Percentiles rank a stretch among this genome's conserved stretches.
Conservation (phyloP, 2,113 vertebrate species). For the Stictonetta naevosa region DNA sequence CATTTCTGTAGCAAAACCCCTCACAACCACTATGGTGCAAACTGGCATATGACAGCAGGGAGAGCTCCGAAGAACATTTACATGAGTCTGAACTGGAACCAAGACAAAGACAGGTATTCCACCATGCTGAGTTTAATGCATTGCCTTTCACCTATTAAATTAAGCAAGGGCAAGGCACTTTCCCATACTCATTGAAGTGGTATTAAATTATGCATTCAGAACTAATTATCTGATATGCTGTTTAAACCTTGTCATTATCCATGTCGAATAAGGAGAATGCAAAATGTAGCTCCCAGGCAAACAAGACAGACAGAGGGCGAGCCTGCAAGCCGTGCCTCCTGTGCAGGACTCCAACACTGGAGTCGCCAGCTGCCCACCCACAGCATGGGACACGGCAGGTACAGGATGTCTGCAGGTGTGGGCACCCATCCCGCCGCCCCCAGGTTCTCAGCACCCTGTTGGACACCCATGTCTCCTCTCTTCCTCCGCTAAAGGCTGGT, state of each 20-base stretch:
- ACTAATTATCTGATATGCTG: background rate
- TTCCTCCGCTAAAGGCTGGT: background rate
- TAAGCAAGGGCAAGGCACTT: background rate
- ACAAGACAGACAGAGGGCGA: background rate
- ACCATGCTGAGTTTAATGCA: background rate
- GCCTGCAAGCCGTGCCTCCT: background rate
- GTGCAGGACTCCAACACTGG: background rate
- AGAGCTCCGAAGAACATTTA: background rate
- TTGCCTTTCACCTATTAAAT: background rate
- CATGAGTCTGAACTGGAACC: background rate
- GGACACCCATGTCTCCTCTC: too few species aligned
- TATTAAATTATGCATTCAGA: constrained; percentile 20
- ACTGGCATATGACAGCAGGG: background rate
- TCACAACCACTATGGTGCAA: background rate
- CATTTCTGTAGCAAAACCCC: background rate
- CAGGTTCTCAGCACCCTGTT: background rate
- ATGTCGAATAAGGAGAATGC: background rate
- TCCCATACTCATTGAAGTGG: background rate
- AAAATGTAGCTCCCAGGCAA: background rate
- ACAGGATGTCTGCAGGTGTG: background rate
- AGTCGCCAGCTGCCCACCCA: background rate
- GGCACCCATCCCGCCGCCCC: background rate
- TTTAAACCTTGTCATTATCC: constrained; percentile 7
- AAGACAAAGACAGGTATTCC: background rate
- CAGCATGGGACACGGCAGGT: background rate